Evolutionary conservation across 2,888 invertebrate genomes (phyloP).

Genomic region (Anthophora plumipes): DNA sequence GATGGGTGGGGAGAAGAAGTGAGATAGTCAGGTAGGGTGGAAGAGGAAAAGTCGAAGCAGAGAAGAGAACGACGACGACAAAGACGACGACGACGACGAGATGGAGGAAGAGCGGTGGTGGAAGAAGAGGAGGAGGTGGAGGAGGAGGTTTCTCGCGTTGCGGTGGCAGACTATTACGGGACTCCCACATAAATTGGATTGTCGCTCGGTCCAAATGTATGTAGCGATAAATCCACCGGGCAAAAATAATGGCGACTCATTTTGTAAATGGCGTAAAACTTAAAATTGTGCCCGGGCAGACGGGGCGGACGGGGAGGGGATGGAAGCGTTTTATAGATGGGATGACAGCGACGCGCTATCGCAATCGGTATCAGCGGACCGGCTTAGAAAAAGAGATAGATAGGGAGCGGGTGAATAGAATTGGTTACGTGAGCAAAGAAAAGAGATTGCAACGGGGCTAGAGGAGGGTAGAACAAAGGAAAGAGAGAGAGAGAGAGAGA

Average conservation of each 20-base stretch:
- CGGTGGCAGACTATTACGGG: slow-evolving; percentile 83
- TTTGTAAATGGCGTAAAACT: slow-evolving; percentile 84
- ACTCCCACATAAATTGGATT: slow-evolving; percentile 83
- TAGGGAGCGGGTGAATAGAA: slow-evolving; percentile 58
- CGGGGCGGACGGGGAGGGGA: slow-evolving; percentile 50
- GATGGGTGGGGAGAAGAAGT: slow-evolving; percentile 10
- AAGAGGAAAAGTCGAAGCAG: slow-evolving; percentile 66
- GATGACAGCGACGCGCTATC: slow-evolving; percentile 73
- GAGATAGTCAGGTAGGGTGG: slow-evolving; percentile 38
- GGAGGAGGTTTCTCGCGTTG: slow-evolving; percentile 79
- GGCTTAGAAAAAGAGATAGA: slow-evolving; percentile 66
- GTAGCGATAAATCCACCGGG: slow-evolving; percentile 82
- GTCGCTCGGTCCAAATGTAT: slow-evolving; percentile 81
- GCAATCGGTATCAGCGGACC: slow-evolving; percentile 68
- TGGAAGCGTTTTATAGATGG: slow-evolving; percentile 71
- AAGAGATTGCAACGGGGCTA: slow-evolving; percentile 47
- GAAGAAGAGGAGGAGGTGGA: slow-evolving; percentile 53
- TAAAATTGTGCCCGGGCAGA: slow-evolving; percentile 79
- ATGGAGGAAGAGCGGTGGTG: slow-evolving; percentile 62
- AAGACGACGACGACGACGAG: slow-evolving; percentile 25
- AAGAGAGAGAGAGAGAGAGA: background rate
- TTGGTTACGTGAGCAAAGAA: slow-evolving; percentile 66
- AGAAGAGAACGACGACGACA: slow-evolving; percentile 43
- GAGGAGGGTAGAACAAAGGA: background rate
- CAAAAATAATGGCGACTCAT: slow-evolving; percentile 84